These are phyloP conservation scores for Callimorpha dominula DNA, from an alignment of 2,888 invertebrate species.

Conservation along the genomic window DNA sequence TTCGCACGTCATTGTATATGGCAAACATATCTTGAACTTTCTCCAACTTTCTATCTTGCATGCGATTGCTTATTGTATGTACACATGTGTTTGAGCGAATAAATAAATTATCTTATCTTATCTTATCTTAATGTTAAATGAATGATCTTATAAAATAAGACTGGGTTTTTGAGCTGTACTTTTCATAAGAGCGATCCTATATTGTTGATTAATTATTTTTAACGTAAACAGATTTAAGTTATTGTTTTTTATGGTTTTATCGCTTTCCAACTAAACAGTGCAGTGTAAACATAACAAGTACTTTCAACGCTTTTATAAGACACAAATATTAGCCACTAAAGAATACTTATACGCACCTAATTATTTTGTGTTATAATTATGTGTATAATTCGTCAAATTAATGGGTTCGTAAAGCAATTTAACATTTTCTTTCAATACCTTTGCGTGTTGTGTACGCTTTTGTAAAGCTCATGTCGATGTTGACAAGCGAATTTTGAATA, in stretches of 20 bases:
- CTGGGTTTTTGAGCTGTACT: neutral
- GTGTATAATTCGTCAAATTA: neutral
- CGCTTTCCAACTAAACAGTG: no score
- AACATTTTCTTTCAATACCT: conserved; percentile 7
- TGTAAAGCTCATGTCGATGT: neutral
- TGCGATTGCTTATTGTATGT: no score
- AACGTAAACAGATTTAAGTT: no score
- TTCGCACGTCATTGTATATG: no score
- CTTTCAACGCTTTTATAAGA: neutral
- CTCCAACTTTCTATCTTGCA: no score
- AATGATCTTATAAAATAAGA: neutral
- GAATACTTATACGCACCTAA: neutral
- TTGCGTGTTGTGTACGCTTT: conserved; percentile 2
- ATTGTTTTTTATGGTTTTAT: no score
- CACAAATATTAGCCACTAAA: neutral
- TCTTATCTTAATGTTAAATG: no score
- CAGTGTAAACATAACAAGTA: no score
- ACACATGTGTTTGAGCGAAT: no score
- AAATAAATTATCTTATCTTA: no score
- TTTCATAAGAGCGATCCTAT: neutral
- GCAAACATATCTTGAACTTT: no score
- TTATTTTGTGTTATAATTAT: neutral
- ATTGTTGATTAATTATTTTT: no score
- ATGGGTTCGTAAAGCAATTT: neutral
- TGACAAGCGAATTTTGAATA: neutral